Conservation (phyloP, 2,888 invertebrate species). For the Neocrepidodera transversa region DNA sequence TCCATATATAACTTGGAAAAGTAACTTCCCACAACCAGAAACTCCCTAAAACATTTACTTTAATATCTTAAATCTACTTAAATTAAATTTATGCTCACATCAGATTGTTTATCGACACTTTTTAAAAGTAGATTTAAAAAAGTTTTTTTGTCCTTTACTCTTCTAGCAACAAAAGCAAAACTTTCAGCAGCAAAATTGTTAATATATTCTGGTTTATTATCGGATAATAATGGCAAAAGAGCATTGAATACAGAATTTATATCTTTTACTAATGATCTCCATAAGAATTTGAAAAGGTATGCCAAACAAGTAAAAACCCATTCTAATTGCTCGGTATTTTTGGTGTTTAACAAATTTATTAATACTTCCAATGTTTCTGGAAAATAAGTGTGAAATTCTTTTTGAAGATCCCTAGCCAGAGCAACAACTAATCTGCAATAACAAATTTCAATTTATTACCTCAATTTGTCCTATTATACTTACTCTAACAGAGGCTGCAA, state of each 20-base stretch:
- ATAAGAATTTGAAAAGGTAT: constrained; percentile 88
- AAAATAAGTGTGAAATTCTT: constrained; percentile 89
- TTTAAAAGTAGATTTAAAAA: constrained; percentile 75
- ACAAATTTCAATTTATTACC: constrained; percentile 29
- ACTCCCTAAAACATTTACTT: constrained; percentile 67
- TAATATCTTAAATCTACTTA: neutral
- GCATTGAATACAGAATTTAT: constrained; percentile 74
- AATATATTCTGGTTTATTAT: constrained; percentile 81
- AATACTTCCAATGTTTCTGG: constrained; percentile 76
- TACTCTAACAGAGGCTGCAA: constrained; percentile 87
- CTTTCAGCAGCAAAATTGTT: constrained; percentile 95
- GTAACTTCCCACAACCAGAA: constrained; percentile 81
- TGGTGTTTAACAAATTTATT: constrained; percentile 73
- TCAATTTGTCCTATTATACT: constrained; percentile 57
- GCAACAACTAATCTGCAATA: constrained; percentile 78
- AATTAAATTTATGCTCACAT: constrained; percentile 66
- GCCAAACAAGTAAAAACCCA: constrained; percentile 87
- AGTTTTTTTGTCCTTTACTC: constrained; percentile 79
- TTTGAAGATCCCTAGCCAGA: constrained; percentile 84
- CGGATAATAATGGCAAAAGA: constrained; percentile 78
- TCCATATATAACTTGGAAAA: constrained; percentile 89
- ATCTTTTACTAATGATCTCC: constrained; percentile 82
- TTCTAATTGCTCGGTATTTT: constrained; percentile 85
- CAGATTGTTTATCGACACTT: constrained; percentile 70
- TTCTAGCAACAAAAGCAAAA: constrained; percentile 92